Conservation (phyloP, 1,140 invertebrate genomes). For the Penaeus chinensis region DNA sequence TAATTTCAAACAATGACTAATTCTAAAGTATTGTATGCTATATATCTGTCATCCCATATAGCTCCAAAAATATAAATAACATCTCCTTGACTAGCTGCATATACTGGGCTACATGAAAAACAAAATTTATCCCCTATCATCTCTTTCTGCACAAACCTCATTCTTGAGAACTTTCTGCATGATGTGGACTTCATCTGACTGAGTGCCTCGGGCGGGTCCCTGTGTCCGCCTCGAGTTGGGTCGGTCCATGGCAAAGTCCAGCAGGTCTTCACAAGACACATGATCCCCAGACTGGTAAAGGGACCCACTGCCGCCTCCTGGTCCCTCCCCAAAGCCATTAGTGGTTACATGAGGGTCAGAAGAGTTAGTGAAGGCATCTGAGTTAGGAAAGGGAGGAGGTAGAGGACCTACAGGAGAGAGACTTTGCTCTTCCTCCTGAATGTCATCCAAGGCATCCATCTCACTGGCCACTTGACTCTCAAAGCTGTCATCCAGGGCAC, state of each 20-base stretch:
- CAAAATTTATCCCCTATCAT: too few species aligned
- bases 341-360: conserved; percentile 38
- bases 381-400: conserved; percentile 37
- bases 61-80: conserved; percentile 10
- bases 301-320: conserved; percentile 66
- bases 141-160: conserved; percentile 71
- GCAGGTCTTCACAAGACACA: conserved; percentile 90
- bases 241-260: conserved; percentile 89
- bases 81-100: background rate
- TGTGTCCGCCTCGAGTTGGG: conserved; percentile 75
- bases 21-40: too few species aligned
- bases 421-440: conserved; percentile 65
- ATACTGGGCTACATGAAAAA: background rate
- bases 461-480: conserved; percentile 76
- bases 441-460: conserved; percentile 75
- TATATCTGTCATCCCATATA: too few species aligned
- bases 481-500: conserved; percentile 72
- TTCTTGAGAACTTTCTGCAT: conserved; percentile 90
- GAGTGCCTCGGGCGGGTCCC: conserved; percentile 82
- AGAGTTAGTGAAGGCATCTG: conserved; percentile 39
- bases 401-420: conserved; percentile 55
- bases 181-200: conserved; percentile 83
- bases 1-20: too few species aligned
- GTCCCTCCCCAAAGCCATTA: conserved; percentile 53
- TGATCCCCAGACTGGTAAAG: conserved; percentile 74